Percentiles rank a stretch among this genome's conserved stretches.
Conservation (phyloP, 2,113 vertebrate species). For the Gavia stellata region DNA sequence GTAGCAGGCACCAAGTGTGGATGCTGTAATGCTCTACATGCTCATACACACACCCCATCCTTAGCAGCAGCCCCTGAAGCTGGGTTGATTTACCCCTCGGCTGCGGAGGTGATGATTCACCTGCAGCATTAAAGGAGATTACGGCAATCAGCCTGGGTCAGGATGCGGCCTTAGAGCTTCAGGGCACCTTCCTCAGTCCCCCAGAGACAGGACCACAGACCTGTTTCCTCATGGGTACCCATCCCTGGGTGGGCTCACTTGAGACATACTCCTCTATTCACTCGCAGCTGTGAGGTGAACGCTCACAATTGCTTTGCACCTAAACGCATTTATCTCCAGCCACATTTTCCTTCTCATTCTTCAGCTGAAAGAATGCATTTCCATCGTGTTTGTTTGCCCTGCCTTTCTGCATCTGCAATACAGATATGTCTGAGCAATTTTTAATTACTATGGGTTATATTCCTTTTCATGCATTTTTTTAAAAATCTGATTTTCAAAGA, state of each 20-base stretch:
- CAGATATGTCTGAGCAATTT: background rate
- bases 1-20: background rate
- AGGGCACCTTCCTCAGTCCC: background rate
- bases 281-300: background rate
- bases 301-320: background rate
- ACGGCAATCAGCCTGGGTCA: fast-evolving
- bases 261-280: background rate
- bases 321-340: background rate
- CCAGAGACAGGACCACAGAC: background rate
- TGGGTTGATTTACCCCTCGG: background rate
- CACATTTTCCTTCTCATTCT: background rate
- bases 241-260: background rate
- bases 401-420: background rate
- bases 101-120: background rate
- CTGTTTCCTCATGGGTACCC: background rate
- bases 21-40: background rate
- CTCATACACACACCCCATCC: background rate
- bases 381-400: background rate
- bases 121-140: background rate
- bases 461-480: background rate
- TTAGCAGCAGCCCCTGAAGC: background rate
- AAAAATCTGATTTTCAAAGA: background rate
- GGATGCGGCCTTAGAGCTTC: background rate
- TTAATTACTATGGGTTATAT: background rate
- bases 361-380: background rate